Evolutionary conservation across 1,140 invertebrate genomes (phyloP), one percentile per base, ranked within the genome.

Genomic region (Bacillus rossius): DNA sequence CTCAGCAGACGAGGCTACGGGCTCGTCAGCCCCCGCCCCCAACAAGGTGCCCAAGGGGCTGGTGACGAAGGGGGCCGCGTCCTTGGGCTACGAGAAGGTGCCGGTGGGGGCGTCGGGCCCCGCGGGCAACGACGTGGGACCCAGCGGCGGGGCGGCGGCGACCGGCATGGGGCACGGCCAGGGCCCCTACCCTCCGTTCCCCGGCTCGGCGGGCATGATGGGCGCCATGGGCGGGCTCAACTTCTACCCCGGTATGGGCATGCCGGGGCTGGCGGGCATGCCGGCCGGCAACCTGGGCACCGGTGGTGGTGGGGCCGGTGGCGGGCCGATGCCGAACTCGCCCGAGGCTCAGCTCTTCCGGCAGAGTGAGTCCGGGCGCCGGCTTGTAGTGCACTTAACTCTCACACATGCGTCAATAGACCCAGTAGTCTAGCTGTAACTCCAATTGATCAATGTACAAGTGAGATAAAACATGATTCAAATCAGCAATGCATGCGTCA

Each of bases 271-370:
- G 4, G 4, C 13, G 5, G 43, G 43, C 5, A 13, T 13, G 4
- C 5, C 43, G 8, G 43, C 17, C 10, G 17, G 5, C 8, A 13
- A 5, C 4, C 66, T 64, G n/a, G 50, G 45, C 26, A 43, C 59
- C 17, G 40, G 61, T n/a, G 63, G 69, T 47, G 55, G 61, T 13
- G 59, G 59, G 37, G 59, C 60, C n/a, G 64, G 62, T 45, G 62
- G 57, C 22, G 23, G 43, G 5, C 4, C 17, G 43, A 77, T 78
- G 8, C 83, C 80, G 67, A 85, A 83, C 75, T 34, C 29, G 5
- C 29, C 29, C 10, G 79, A 85, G 67, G 84, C 85, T 64, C 84
- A 86, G 67, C 80, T 88, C 72, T 79, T 89, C 70, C 86, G 87
- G 71, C 86, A 88, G 77, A 86, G 85, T 88, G 83, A 87, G 85